phyloP scores from a whole-genome alignment of 2,797 vertebrate genomes.

The Micropoecilia bifurca region DNA sequence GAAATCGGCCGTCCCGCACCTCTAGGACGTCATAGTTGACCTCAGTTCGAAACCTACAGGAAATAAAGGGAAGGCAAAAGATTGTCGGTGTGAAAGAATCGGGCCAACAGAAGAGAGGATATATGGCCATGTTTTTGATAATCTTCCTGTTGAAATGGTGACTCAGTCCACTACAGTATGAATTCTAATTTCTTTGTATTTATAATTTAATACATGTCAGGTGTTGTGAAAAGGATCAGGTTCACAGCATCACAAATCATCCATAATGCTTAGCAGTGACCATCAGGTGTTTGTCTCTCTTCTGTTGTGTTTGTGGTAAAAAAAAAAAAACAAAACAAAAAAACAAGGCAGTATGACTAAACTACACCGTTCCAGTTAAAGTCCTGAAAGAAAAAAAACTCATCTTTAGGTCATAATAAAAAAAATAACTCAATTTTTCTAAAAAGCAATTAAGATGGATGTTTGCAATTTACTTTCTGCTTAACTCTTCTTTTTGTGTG shows the following conservation, averaged over 20 bases:
- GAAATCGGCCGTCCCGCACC: conserved; percentile 93
- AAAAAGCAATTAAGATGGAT: neutral
- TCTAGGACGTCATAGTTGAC: conserved; percentile 97
- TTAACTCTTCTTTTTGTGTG: neutral
- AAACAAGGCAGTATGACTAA: neutral
- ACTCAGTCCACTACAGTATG: neutral
- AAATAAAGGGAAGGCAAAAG: neutral
- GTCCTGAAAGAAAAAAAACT: neutral
- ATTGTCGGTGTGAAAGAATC: neutral
- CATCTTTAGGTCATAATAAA: too few relatives aligned
- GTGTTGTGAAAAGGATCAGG: neutral
- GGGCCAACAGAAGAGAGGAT: neutral
- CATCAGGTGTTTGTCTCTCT: neutral
- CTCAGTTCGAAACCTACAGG: conserved; percentile 93
- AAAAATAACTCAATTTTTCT: neutral
- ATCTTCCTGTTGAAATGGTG: neutral
- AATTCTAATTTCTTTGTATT: neutral
- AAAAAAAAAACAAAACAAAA: neutral
- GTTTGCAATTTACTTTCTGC: neutral
- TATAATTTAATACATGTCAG: neutral
- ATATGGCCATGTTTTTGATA: neutral
- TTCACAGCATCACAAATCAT: neutral
- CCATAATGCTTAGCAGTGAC: neutral
- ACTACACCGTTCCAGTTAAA: neutral
- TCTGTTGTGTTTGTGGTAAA: neutral